Evolutionary conservation across 2,113 vertebrate species (phyloP).

Genomic region (Cololabis saira): DNA sequence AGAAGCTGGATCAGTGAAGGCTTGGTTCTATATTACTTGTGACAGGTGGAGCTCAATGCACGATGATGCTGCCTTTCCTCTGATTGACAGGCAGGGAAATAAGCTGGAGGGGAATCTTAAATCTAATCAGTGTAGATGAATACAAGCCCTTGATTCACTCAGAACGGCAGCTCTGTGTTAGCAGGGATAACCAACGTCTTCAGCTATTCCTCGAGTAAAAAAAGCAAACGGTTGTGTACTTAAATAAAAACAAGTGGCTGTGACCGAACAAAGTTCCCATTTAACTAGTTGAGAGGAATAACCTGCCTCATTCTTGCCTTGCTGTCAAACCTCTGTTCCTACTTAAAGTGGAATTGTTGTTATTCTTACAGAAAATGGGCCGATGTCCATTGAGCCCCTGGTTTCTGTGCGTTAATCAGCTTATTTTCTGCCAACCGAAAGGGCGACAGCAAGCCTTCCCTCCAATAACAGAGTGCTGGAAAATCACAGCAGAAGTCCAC

Average conservation of each 20-base stretch:
- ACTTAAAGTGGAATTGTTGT: conserved; percentile 14
- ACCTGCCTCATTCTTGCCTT: not conserved
- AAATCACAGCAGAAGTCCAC: conserved; percentile 29
- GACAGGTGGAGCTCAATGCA: conserved; percentile 9
- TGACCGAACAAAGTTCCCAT: conserved; percentile 4
- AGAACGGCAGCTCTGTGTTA: conserved; percentile 4
- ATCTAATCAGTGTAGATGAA: conserved; percentile 43
- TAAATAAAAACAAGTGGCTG: not conserved
- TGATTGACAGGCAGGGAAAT: conserved; percentile 40
- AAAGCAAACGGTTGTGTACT: not conserved
- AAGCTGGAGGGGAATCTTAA: conserved; percentile 33
- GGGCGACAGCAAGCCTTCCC: conserved; percentile 26
- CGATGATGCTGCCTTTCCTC: conserved; percentile 11
- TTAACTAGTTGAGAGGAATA: conserved; percentile 9
- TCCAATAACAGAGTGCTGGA: conserved; percentile 24
- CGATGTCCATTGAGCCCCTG: conserved; percentile 19
- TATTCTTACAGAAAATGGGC: conserved; percentile 27
- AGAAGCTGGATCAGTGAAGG: conserved; percentile 10
- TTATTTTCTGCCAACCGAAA: conserved; percentile 38
- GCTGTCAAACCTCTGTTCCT: not conserved
- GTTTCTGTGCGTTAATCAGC: conserved; percentile 39
- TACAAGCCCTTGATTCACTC: conserved; percentile 27
- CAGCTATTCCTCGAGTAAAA: conserved; percentile 19
- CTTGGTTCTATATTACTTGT: conserved; percentile 20
- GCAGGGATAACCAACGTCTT: conserved; percentile 5